phyloP scores from a whole-genome alignment of 2,888 invertebrate genomes.

The Heteromurus nitidus region DNA sequence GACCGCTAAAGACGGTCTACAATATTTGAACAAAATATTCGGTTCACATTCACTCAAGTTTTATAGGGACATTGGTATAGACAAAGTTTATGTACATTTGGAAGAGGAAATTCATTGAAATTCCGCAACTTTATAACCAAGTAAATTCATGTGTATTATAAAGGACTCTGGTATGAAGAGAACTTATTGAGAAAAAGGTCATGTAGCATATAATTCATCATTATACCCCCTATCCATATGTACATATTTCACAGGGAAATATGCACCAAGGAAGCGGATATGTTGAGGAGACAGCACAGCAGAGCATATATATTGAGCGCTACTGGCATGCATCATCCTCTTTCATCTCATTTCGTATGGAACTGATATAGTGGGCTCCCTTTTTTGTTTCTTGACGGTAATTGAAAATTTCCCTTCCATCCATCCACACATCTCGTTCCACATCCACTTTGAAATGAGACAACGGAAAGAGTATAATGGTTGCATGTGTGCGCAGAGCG shows the following conservation, averaged over 20 bases:
- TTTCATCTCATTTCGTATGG: slow-evolving; percentile 70
- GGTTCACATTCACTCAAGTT: no score
- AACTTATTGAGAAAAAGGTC: slow-evolving; percentile 30
- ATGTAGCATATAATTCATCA: slow-evolving; percentile 30
- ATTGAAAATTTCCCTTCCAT: slow-evolving; percentile 71
- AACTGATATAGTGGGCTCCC: slow-evolving; percentile 63
- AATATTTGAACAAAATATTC: not conserved
- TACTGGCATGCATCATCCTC: slow-evolving; percentile 57
- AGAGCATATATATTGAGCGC: not conserved
- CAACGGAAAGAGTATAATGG: slow-evolving; percentile 9
- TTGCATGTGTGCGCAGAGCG: slow-evolving; percentile 17
- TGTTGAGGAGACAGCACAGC: not conserved
- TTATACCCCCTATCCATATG: not conserved
- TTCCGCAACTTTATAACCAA: slow-evolving; percentile 13
- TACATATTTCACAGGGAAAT: not conserved
- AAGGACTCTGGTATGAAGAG: not conserved
- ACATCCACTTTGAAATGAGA: slow-evolving; percentile 40
- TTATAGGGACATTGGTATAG: no score
- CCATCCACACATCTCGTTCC: slow-evolving; percentile 48
- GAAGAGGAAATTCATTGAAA: slow-evolving; percentile 30
- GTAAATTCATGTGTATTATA: slow-evolving; percentile 17
- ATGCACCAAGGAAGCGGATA: no score
- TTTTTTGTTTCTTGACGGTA: slow-evolving; percentile 68
- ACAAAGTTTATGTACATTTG: no score
- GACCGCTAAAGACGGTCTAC: slow-evolving; percentile 2